A percentile compares a stretch with the other conserved stretches of the same genome.
Evolutionary conservation across 2,888 invertebrate genomes (phyloP).

Genomic region (Chouioia cunea): DNA sequence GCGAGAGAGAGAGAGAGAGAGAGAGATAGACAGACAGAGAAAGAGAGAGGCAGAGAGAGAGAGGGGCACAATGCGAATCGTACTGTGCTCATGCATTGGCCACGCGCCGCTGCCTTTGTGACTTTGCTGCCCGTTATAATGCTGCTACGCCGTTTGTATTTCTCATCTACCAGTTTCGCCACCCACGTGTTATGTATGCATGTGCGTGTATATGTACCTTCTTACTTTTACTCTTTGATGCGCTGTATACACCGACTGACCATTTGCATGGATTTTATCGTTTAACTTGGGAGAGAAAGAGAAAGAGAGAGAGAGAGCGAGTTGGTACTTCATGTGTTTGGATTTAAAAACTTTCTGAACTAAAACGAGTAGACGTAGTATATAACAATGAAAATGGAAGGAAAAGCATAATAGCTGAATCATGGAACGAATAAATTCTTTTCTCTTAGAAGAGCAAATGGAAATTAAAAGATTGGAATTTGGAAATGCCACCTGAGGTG

Average conservation of each 20-base stretch:
- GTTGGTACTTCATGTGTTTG: no score
- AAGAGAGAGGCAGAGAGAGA: no score
- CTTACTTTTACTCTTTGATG: neutral
- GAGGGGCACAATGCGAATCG: no score
- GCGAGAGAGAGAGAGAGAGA: no score
- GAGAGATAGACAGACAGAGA: no score
- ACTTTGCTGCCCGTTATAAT: neutral
- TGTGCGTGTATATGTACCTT: neutral
- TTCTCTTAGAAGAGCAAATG: conserved; percentile 13
- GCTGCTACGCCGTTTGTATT: conserved; percentile 59
- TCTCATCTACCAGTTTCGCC: conserved; percentile 65
- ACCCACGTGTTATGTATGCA: conserved; percentile 54
- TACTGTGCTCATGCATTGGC: conserved; percentile 13
- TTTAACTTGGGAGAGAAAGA: no score
- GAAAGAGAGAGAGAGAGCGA: no score
- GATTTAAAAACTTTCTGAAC: no score
- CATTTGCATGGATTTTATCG: neutral
- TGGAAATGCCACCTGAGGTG: conserved; percentile 15
- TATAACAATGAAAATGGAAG: no score
- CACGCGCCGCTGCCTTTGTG: conserved; percentile 41
- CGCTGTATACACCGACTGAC: neutral
- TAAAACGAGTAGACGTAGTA: no score
- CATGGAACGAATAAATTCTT: conserved; percentile 1
- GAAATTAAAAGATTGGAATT: conserved; percentile 22
- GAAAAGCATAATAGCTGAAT: conserved; percentile 23